A percentile compares a stretch with the other conserved stretches of the same genome.
These are phyloP conservation scores for Notarius quadriscutis DNA, from an alignment of 2,113 vertebrate species.

Conservation along the genomic window DNA sequence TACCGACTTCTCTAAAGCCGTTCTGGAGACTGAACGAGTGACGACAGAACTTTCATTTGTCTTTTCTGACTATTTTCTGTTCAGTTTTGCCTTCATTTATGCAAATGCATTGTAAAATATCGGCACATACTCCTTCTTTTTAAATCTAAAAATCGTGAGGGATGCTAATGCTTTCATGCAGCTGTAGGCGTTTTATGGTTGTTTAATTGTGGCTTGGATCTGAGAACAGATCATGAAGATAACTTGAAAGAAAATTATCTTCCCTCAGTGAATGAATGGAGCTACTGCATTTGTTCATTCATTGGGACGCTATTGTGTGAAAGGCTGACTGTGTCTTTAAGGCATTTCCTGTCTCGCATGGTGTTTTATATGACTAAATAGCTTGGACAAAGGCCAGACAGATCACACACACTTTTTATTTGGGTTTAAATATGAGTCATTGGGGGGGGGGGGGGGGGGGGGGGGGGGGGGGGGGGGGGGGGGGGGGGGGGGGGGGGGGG, in stretches of 20 bases:
- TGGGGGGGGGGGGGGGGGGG: too few relatives aligned
- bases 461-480: too few relatives aligned
- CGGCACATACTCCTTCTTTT: not conserved
- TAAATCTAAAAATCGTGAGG: not conserved
- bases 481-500: too few relatives aligned
- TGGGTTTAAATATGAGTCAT: not conserved
- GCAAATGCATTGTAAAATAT: not conserved
- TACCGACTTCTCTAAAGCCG: not conserved
- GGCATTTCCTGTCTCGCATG: constrained; percentile 44
- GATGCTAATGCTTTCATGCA: not conserved
- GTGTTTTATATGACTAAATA: constrained; percentile 3
- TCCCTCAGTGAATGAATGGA: constrained; percentile 10
- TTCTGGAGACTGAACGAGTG: not conserved
- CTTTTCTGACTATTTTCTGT: not conserved
- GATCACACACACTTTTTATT: not conserved
- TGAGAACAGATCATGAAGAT: not conserved
- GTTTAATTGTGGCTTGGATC: not conserved
- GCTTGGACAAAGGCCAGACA: not conserved
- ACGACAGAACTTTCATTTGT: not conserved
- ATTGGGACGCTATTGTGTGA: constrained; percentile 12
- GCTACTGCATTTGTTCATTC: not conserved
- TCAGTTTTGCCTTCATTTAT: not conserved
- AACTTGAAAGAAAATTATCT: not conserved
- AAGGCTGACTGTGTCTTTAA: constrained; percentile 35
- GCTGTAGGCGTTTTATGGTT: not conserved